phyloP scores from a whole-genome alignment of 2,888 invertebrate species.

The Temnothorax unifasciatus region DNA sequence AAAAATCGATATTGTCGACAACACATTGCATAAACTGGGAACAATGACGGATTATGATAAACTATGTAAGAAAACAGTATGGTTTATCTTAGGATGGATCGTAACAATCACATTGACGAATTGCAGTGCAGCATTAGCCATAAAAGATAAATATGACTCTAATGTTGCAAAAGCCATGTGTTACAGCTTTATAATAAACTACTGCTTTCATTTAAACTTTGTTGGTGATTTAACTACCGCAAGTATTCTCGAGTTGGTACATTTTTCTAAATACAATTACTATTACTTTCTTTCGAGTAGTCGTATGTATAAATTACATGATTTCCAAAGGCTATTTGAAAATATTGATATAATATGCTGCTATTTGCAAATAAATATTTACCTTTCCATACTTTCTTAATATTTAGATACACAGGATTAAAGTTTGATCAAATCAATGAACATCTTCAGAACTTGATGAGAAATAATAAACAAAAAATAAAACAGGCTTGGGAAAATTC shows the following conservation, averaged over 20 bases:
- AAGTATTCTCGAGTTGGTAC: constrained; percentile 12
- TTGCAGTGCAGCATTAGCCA: background rate
- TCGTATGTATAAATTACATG: background rate
- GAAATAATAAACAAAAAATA: background rate
- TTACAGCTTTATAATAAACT: background rate
- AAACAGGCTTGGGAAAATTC: background rate
- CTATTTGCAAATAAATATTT: background rate
- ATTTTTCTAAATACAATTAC: background rate
- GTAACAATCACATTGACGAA: background rate
- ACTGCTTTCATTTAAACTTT: background rate
- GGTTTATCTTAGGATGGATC: background rate
- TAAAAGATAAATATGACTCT: rapidly evolving
- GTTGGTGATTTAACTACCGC: constrained; percentile 1
- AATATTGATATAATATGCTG: no score
- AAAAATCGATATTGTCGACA: background rate
- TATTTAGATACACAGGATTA: constrained; percentile 5
- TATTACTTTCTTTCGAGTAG: no score
- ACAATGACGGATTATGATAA: background rate
- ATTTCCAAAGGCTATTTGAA: no score
- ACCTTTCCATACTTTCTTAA: background rate
- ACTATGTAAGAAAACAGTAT: background rate
- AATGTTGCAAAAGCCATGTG: no score
- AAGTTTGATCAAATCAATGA: constrained; percentile 23
- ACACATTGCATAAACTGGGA: background rate
- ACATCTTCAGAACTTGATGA: background rate